Evolutionary conservation across 1,140 invertebrate genomes (phyloP).

Genomic region (Pantala flavescens): DNA sequence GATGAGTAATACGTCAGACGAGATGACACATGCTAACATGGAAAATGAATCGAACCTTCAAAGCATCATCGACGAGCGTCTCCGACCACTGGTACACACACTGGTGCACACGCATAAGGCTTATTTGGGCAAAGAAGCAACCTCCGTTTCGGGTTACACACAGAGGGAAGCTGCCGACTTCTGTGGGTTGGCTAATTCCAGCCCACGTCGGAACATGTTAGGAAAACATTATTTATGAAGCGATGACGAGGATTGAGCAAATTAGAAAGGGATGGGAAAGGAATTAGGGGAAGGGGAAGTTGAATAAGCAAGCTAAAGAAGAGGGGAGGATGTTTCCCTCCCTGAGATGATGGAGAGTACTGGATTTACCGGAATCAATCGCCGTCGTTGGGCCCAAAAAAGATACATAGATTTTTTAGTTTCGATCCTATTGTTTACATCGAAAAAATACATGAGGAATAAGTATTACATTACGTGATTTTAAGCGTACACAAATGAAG

Average conservation of each 20-base stretch:
- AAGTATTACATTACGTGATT: no score
- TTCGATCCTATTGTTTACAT: no score
- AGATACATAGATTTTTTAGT: no score
- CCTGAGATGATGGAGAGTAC: no score
- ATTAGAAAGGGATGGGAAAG: background rate
- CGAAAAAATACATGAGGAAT: no score
- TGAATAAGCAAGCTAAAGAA: background rate
- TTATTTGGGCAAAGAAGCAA: background rate
- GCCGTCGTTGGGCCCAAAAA: no score
- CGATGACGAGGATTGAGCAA: conserved; percentile 7
- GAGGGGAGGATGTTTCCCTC: background rate
- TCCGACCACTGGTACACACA: no score
- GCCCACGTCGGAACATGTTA: background rate
- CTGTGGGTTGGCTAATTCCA: background rate
- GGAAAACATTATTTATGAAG: background rate
- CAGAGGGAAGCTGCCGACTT: background rate
- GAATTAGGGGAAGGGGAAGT: background rate
- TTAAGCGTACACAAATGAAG: no score
- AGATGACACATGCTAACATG: background rate
- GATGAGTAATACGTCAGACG: background rate
- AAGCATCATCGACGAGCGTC: no score
- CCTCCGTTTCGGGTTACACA: background rate
- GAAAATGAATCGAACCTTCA: background rate
- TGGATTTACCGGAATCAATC: no score
- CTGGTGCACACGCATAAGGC: background rate